These are phyloP conservation scores for Himalopsyche japonica DNA, from an alignment of 2,888 invertebrate species.

Conservation along the genomic window DNA sequence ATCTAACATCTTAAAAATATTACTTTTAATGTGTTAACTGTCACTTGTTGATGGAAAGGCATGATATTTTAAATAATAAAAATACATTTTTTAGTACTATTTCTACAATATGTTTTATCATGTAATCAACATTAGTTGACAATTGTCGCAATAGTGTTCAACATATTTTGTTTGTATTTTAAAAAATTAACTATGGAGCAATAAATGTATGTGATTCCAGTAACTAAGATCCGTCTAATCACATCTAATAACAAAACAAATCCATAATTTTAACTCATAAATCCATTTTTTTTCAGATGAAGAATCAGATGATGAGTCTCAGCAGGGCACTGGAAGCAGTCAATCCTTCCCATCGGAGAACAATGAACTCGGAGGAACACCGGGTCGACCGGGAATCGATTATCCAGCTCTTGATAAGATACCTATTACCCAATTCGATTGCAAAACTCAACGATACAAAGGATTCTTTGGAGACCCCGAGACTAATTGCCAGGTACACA, in stretches of 20 bases:
- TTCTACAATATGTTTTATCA: too few species aligned
- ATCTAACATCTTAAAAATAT: too few species aligned
- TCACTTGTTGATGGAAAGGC: too few species aligned
- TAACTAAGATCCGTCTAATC: too few species aligned
- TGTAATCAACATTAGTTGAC: too few species aligned
- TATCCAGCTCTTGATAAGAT: slow-evolving; percentile 78
- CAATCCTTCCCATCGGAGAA: slow-evolving; percentile 14
- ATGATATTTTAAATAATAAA: too few species aligned
- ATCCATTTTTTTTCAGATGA: slow-evolving; percentile 18
- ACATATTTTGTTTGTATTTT: too few species aligned
- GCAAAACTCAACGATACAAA: slow-evolving; percentile 84
- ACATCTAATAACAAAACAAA: too few species aligned
- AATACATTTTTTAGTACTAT: too few species aligned
- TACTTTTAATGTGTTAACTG: too few species aligned
- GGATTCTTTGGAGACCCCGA: slow-evolving; percentile 90
- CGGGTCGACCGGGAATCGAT: slow-evolving; percentile 73
- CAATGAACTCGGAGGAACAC: slow-evolving; percentile 58
- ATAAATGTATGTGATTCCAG: neutral
- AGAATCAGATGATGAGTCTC: slow-evolving; percentile 36
- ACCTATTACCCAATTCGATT: slow-evolving; percentile 77
- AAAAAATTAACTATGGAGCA: too few species aligned
- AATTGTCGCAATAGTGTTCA: too few species aligned
- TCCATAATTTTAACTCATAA: neutral
- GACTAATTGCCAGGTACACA: slow-evolving; percentile 77
- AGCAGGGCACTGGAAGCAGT: slow-evolving; percentile 36